These are phyloP conservation scores for Enteromius anoplus DNA, from an alignment of 2,797 vertebrate species.

Conservation along the genomic window DNA sequence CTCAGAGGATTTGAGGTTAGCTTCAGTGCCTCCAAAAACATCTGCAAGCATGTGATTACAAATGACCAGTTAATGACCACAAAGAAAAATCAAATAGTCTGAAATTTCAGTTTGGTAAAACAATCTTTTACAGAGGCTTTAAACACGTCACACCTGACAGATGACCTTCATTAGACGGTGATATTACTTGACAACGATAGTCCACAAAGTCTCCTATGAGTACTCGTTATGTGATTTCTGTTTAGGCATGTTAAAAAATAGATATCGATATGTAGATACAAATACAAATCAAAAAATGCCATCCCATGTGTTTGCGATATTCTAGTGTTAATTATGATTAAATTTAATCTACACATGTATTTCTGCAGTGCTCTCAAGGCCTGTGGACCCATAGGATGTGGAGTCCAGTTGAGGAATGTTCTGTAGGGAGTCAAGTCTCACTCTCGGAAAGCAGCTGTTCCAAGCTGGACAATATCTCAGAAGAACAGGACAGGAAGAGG, in stretches of 20 bases:
- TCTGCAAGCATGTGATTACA: conserved; percentile 32
- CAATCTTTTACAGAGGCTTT: conserved; percentile 2
- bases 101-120: conserved; percentile 1
- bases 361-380: conserved; percentile 39
- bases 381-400: conserved; percentile 31
- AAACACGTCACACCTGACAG: not conserved
- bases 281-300: not conserved
- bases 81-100: not conserved
- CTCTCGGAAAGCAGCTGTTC: conserved; percentile 31
- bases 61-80: conserved; percentile 12
- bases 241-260: not conserved
- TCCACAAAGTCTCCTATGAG: not conserved
- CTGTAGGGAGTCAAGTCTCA: conserved; percentile 18
- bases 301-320: not conserved
- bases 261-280: not conserved
- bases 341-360: conserved; percentile 1
- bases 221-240: not conserved
- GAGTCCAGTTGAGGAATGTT: conserved; percentile 45
- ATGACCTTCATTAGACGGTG: conserved; percentile 5
- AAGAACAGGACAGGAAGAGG: conserved; percentile 34
- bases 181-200: not conserved
- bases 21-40: conserved; percentile 15
- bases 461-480: conserved; percentile 28
- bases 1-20: conserved; percentile 55
- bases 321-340: not conserved